Percentiles rank a stretch among this genome's conserved stretches.
These are phyloP conservation scores for Tapera naevia DNA, from an alignment of 2,797 vertebrate genomes.

Conservation along the genomic window DNA sequence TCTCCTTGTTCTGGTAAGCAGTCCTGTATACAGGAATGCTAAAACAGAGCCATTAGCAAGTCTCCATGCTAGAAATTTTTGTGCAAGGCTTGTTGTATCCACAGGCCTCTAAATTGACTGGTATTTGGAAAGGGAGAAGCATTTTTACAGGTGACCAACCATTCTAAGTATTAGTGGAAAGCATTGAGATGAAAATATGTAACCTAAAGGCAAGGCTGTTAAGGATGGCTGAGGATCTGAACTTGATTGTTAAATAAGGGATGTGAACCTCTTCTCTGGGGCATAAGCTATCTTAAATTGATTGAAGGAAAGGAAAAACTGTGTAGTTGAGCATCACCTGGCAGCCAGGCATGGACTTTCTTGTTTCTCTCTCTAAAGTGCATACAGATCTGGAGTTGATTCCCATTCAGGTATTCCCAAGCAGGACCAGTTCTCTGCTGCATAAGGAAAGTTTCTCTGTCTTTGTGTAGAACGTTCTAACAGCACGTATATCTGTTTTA, in stretches of 20 bases:
- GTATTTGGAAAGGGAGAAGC: not conserved
- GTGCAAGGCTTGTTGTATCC: not conserved
- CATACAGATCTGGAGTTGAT: not conserved
- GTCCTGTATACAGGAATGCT: not conserved
- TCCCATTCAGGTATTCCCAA: fast-evolving
- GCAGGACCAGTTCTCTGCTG: not conserved
- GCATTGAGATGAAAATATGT: not conserved
- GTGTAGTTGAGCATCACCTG: not conserved
- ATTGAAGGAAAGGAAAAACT: not conserved
- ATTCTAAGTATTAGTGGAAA: not conserved
- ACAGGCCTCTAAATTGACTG: not conserved
- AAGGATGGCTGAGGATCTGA: not conserved
- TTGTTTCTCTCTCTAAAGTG: not conserved
- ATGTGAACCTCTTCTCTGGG: not conserved
- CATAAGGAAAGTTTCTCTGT: not conserved
- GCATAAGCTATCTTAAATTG: not conserved
- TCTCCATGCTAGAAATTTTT: not conserved
- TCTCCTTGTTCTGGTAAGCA: not conserved
- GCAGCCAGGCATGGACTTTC: not conserved
- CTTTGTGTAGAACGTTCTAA: not conserved
- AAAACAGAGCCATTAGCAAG: not conserved
- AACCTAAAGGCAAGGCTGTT: not conserved
- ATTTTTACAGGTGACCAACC: not conserved
- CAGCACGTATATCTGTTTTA: not conserved
- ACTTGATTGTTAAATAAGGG: not conserved